These are phyloP conservation scores for Pedionomus torquatus DNA, from an alignment of 2,113 vertebrate species.

Conservation along the genomic window DNA sequence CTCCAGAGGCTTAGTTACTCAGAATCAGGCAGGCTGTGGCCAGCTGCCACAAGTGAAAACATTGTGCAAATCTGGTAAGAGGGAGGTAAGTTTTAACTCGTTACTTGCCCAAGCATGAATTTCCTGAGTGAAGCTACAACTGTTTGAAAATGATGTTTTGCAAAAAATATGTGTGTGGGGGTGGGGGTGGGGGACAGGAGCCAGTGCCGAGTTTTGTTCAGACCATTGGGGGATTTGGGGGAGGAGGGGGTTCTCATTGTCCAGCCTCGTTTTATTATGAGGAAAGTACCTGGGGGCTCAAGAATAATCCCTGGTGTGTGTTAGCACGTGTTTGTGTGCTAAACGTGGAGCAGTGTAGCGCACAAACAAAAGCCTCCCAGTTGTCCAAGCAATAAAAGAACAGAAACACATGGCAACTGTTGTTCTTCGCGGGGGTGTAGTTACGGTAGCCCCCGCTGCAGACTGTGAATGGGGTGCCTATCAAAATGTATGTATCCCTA, in stretches of 20 bases:
- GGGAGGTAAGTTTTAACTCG: slow-evolving; percentile 2
- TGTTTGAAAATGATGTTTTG: not conserved
- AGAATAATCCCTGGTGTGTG: not conserved
- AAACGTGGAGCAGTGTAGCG: not conserved
- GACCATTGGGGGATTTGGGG: not conserved
- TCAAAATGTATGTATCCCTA: not conserved
- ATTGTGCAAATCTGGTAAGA: not conserved
- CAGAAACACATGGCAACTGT: not conserved
- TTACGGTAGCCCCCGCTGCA: not conserved
- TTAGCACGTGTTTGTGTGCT: not conserved
- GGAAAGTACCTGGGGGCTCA: not conserved
- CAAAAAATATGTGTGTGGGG: not conserved
- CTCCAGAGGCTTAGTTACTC: slow-evolving; percentile 7
- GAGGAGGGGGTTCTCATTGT: not conserved
- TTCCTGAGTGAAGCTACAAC: not conserved
- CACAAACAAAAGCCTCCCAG: not conserved
- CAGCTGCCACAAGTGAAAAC: slow-evolving; percentile 10
- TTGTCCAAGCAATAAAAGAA: not conserved
- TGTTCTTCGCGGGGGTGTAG: not conserved
- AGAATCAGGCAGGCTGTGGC: not conserved
- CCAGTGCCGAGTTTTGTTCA: not conserved
- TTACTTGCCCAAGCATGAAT: slow-evolving; percentile 26
- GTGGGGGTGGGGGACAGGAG: not conserved
- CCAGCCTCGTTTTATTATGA: not conserved
- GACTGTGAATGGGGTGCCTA: not conserved